A percentile compares a stretch with the other conserved stretches of the same genome.
Evolutionary conservation across 2,113 vertebrate genomes (phyloP).

Genomic region (Sciurus niger): DNA sequence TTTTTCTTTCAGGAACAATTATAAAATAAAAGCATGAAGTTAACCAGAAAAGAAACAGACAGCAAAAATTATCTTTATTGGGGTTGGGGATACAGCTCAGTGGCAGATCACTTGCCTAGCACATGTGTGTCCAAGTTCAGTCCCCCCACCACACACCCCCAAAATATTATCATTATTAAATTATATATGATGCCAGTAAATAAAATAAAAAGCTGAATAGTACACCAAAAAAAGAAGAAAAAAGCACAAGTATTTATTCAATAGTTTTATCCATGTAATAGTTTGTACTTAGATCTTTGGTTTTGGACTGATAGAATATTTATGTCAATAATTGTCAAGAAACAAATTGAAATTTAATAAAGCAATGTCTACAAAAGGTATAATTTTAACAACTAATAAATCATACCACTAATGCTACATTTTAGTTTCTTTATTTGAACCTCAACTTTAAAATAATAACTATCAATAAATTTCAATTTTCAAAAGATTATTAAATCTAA

Average conservation of each 20-base stretch:
- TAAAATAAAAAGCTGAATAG: neutral
- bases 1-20: neutral
- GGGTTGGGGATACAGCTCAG: neutral
- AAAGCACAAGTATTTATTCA: neutral
- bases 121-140: neutral
- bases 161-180: neutral
- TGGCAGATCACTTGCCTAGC: neutral
- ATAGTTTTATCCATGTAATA: neutral
- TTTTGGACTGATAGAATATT: neutral
- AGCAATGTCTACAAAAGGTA: neutral
- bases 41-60: neutral
- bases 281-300: neutral
- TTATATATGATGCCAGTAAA: neutral
- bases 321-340: neutral
- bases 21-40: neutral
- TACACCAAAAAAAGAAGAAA: neutral
- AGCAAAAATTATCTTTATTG: neutral
- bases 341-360: neutral
- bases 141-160: neutral
- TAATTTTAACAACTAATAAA: neutral
- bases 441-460: constrained; percentile 51
- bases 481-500: neutral
- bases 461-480: neutral
- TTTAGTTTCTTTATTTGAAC: constrained; percentile 27
- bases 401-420: neutral